phyloP scores from a whole-genome alignment of 2,888 invertebrate genomes.

The Selenia dentaria region DNA sequence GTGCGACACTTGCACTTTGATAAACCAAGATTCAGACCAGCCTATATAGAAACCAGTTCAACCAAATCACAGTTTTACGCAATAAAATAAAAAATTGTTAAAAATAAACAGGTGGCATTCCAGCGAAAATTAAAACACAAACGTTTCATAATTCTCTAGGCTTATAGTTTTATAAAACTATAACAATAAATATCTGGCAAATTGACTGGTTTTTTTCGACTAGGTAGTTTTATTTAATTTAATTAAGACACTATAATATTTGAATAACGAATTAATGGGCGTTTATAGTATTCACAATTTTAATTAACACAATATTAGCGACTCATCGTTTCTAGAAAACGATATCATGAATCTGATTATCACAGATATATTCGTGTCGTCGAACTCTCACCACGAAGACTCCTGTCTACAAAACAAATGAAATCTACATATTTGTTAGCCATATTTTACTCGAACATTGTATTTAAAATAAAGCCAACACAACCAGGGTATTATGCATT shows the following conservation, averaged over 20 bases:
- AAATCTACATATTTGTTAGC: constrained; percentile 30
- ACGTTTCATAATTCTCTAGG: constrained; percentile 7
- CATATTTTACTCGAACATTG: constrained; percentile 21
- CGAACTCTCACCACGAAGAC: constrained; percentile 37
- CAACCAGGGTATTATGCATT: constrained; percentile 17
- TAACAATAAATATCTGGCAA: constrained; percentile 20
- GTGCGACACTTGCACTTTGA: constrained; percentile 53
- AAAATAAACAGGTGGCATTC: constrained; percentile 38
- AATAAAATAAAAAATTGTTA: too few relatives aligned
- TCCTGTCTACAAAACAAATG: constrained; percentile 26
- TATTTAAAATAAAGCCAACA: constrained; percentile 24
- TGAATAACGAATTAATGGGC: constrained; percentile 14
- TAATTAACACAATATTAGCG: constrained; percentile 35
- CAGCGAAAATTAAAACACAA: constrained; percentile 28
- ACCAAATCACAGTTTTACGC: background rate
- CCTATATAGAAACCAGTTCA: constrained; percentile 33
- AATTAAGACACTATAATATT: constrained; percentile 10
- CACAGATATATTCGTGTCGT: constrained; percentile 41
- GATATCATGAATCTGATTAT: constrained; percentile 38
- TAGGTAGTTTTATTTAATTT: background rate
- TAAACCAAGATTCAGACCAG: constrained; percentile 41
- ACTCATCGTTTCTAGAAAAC: constrained; percentile 30
- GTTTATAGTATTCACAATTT: constrained; percentile 26
- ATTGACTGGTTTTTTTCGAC: constrained; percentile 2
- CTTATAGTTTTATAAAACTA: constrained; percentile 20